A percentile compares a stretch with the other conserved stretches of the same genome.
These are phyloP conservation scores for Datnioides undecimradiatus DNA, from an alignment of 2,113 vertebrate species.

Conservation along the genomic window DNA sequence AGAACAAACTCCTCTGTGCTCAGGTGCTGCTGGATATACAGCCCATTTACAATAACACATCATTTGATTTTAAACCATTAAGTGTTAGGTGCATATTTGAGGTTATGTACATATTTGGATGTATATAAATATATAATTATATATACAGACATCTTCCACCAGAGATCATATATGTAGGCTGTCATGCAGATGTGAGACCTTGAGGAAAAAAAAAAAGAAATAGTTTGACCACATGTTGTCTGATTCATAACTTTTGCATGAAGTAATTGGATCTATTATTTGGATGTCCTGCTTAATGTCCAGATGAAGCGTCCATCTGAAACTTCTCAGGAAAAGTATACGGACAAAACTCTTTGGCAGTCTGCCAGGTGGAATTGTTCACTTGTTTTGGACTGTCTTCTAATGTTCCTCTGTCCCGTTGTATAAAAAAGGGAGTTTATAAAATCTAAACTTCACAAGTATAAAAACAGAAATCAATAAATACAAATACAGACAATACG, in stretches of 20 bases:
- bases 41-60: not conserved
- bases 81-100: not conserved
- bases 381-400: slow-evolving; percentile 4
- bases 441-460: slow-evolving; percentile 22
- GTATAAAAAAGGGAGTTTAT: slow-evolving; percentile 1
- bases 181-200: slow-evolving; percentile 63
- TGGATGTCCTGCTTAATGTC: slow-evolving; percentile 59
- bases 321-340: slow-evolving; percentile 30
- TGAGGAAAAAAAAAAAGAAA: slow-evolving; percentile 46
- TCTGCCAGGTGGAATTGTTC: slow-evolving; percentile 20
- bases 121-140: too few relatives aligned
- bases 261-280: slow-evolving; percentile 65
- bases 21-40: not conserved
- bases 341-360: slow-evolving; percentile 19
- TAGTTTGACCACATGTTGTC: slow-evolving; percentile 60
- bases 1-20: not conserved
- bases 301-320: slow-evolving; percentile 47
- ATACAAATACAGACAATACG: slow-evolving; percentile 36
- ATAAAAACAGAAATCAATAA: slow-evolving; percentile 50
- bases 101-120: slow-evolving; percentile 26
- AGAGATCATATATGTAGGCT: slow-evolving; percentile 40
- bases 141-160: slow-evolving; percentile 36
- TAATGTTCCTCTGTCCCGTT: slow-evolving; percentile 14
- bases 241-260: slow-evolving; percentile 67
- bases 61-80: not conserved